Conservation (phyloP, 2,797 vertebrate species). For the Acanthornis magna region DNA sequence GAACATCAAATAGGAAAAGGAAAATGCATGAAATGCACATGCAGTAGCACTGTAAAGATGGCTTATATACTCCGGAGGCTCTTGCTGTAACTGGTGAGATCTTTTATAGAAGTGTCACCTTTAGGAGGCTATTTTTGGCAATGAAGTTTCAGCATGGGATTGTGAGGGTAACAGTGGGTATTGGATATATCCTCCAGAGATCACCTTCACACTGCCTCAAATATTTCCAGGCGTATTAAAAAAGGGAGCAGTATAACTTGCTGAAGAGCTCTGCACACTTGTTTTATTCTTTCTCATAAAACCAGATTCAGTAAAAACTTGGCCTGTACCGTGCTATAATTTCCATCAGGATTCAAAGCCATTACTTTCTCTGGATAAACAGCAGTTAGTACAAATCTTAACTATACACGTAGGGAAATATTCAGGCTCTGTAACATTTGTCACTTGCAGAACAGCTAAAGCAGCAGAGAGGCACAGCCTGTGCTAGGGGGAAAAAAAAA, state of each 20-base stretch:
- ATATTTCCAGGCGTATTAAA: not conserved
- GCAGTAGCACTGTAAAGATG: not conserved
- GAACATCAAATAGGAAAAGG: not conserved
- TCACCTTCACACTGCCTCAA: constrained; percentile 38
- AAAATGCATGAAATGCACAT: not conserved
- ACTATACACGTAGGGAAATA: not conserved
- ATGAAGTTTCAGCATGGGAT: constrained; percentile 43
- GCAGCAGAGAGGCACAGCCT: not conserved
- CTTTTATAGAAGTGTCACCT: constrained; percentile 55
- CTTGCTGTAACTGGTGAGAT: not conserved
- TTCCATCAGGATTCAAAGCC: not conserved
- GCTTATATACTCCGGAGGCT: not conserved
- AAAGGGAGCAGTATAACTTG: not conserved
- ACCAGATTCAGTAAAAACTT: not conserved
- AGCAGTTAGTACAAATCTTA: not conserved
- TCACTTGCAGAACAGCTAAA: not conserved
- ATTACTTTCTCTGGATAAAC: constrained; percentile 13
- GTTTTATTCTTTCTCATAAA: constrained; percentile 51
- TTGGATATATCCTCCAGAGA: constrained; percentile 44
- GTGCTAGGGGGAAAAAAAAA: not conserved
- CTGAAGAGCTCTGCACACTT: not conserved
- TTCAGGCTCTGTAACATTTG: not conserved
- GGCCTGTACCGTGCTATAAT: not conserved
- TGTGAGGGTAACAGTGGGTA: constrained; percentile 31
- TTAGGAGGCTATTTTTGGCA: constrained; percentile 59